Conservation (phyloP, 2,888 invertebrate genomes). For the Diarsia brunnea region DNA sequence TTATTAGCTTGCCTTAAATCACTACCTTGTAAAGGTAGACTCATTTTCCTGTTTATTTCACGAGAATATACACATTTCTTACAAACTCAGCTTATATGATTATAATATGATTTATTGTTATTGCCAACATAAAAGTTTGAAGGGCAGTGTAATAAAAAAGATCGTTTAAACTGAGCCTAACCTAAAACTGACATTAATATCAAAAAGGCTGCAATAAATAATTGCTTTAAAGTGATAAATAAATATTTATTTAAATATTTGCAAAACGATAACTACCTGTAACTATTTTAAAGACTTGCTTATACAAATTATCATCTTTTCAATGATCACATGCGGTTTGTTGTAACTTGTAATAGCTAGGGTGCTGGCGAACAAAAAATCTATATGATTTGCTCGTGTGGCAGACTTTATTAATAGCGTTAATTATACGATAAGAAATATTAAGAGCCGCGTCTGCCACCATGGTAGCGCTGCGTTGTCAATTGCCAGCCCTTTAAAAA, state of each 20-base stretch:
- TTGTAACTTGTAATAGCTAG: too few relatives aligned
- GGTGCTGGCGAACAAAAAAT: too few relatives aligned
- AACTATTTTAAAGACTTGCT: not conserved
- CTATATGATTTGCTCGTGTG: too few relatives aligned
- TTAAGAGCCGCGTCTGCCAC: too few relatives aligned
- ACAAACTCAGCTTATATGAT: constrained; percentile 51
- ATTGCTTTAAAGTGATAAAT: constrained; percentile 11
- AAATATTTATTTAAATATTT: constrained; percentile 36
- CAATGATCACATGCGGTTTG: not conserved
- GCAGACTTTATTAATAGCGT: too few relatives aligned
- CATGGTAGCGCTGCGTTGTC: too few relatives aligned
- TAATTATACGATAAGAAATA: too few relatives aligned
- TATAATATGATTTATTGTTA: constrained; percentile 63
- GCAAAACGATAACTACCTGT: not conserved
- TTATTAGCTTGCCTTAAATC: constrained; percentile 12
- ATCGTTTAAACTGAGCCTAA: constrained; percentile 41
- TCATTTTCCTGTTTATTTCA: constrained; percentile 32
- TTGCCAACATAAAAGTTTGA: constrained; percentile 56
- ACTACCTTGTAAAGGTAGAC: constrained; percentile 1
- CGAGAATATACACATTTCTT: constrained; percentile 22
- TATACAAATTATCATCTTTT: not conserved
- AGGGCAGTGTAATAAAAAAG: constrained; percentile 50
- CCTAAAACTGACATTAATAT: constrained; percentile 50
- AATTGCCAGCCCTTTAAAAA: too few relatives aligned
- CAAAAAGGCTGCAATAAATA: constrained; percentile 25